Percentiles rank a stretch among this genome's conserved stretches.
Evolutionary conservation across 2,888 invertebrate genomes (phyloP).

Genomic region (Priocnemis perturbator): DNA sequence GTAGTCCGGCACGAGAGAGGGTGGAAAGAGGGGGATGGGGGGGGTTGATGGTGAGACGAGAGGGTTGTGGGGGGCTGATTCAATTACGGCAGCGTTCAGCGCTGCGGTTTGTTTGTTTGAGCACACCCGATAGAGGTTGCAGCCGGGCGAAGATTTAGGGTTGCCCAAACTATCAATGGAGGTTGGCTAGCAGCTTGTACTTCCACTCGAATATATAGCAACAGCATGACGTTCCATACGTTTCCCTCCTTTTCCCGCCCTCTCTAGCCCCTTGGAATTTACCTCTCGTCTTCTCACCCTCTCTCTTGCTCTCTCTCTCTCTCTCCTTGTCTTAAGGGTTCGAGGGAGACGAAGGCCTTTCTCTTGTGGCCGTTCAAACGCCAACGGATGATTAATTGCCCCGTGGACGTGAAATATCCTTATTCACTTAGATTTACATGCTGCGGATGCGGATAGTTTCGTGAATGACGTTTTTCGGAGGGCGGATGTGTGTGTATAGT

Average conservation of each 20-base stretch:
- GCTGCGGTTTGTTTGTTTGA: conserved; percentile 31
- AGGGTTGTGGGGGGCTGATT: too few relatives aligned
- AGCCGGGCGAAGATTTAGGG: conserved; percentile 33
- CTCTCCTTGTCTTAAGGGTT: not conserved
- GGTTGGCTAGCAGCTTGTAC: conserved; percentile 20
- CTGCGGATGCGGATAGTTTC: too few relatives aligned
- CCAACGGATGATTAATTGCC: conserved; percentile 4
- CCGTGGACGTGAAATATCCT: conserved; percentile 2
- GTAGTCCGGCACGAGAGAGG: not conserved
- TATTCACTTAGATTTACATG: too few relatives aligned
- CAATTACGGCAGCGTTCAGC: conserved; percentile 4
- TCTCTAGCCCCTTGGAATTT: not conserved
- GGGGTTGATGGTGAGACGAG: too few relatives aligned
- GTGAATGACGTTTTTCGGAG: too few relatives aligned
- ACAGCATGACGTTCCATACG: conserved; percentile 2
- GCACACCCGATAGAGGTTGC: conserved; percentile 28
- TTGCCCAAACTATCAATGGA: conserved; percentile 36
- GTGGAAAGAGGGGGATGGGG: not conserved
- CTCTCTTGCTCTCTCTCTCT: not conserved
- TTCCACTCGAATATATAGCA: conserved; percentile 4
- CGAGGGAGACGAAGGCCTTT: too few relatives aligned
- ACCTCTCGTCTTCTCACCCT: not conserved
- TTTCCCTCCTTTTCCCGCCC: not conserved
- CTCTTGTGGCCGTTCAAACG: not conserved
- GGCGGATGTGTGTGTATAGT: too few relatives aligned